Evolutionary conservation across 2,797 vertebrate genomes (phyloP), one percentile per base, ranked within the genome.

Genomic region (Micrastur ruficollis): DNA sequence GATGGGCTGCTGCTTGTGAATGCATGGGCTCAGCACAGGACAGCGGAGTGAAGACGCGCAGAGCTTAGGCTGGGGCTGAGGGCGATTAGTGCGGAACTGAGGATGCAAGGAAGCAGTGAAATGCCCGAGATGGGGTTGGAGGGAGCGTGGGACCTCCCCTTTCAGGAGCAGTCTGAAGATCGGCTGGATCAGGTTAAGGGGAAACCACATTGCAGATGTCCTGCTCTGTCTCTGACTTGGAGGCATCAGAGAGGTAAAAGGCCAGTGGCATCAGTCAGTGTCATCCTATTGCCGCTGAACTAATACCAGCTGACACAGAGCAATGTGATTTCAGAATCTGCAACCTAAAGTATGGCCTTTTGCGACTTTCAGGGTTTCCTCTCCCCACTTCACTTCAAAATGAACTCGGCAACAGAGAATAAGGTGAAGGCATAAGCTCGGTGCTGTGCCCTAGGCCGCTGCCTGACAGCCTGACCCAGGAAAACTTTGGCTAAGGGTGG

Each of bases 21-120:
- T 5, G 13, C 1, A 0, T 4, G 9, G 26, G 19, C 19, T 75
- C 26, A 38, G 53, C 0, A 0, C 31, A 61, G 36, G 47, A 34
- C 0, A 0, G 44, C 18, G 10, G 20, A 61, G 47, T 2, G 0
- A 18, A 22, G 29, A 40, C 0, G 1, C 0, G 5, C 38, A 26
- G 19, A 36, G 23, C 34, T 49, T 14, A 9, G 46, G 21, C 40
- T 63, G 59, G 5, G 50, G 32, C 21, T 42, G 31, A 40, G 7
- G 17, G 23, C 1, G 1, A 9, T 59, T 65, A 65, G 13, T 38
- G 21, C 70, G 38, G n/a, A 65, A 23, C 22, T 15, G 46, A 11
- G 10, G 52, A 29, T 55, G 44, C 1, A 12, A 52, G 62, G 44
- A 50, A 82, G 79, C 32, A 8, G 19, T 5, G 55, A 85, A 72